Base-by-base conservation (phyloP, 2,797 vertebrate genomes). In the Falco novaeseelandiae region DNA sequence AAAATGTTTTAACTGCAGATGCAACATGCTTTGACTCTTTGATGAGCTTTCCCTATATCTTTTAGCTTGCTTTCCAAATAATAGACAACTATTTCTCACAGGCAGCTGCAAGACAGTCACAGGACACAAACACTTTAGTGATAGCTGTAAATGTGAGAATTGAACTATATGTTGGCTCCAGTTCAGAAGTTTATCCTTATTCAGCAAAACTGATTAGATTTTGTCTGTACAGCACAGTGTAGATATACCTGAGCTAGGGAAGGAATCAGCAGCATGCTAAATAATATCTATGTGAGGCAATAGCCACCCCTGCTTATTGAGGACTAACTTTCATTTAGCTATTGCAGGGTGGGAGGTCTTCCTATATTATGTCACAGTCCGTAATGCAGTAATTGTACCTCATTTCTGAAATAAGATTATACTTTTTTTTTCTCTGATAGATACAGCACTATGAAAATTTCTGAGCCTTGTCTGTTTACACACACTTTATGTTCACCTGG, bases 1-100 rank as follows among this genome's bases (percentile, higher is more conserved):
- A 97, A 96, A 97, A 96, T 93, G 84, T 96, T 97, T 95, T 96
- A 95, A 94, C 82, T 93, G 94, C 92, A 90, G 95, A 96, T 93
- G 76, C 49, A 92, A 70, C 94, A 92, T 95, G 95, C 92, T 94
- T 93, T 87, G 90, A 52, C 27, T 95, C 76, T 93, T 96, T 89
- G 83, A 92, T 94, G 94, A 93, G 91, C 79, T 94, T 97, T 91
- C 58, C 87, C 61, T 38, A 30, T 78, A 65, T 83, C 62, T 72
- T 95, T 89, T 78, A 80, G 29, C 81, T 81, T 84, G 23, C 55
- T 83, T 93, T 94, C 77, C 80, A 71, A 93, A 88, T 52, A 89
- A 82, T 15, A n/a, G 63, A 44, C 70, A 59, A 57, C 40, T 69
- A 22, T 85, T 90, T 94, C 62, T 70, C 76, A 61, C 9, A 83